Conservation (phyloP, 2,888 invertebrate species). For the Pseudococcus jackbeardsleyi region DNA sequence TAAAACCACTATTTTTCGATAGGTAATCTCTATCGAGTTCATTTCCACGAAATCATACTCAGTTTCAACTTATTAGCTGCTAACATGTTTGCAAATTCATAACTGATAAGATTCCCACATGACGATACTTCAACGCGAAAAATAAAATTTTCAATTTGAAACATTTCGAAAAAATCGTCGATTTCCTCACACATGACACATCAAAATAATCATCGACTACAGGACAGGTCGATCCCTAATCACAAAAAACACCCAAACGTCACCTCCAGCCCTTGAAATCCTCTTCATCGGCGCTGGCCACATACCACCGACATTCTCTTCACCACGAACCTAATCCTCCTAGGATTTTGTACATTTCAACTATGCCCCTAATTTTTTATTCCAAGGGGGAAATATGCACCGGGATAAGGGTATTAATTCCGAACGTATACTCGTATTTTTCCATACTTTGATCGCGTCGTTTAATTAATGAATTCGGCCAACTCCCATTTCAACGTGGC, state of each 20-base stretch:
- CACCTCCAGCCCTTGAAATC: neutral
- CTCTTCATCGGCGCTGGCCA: neutral
- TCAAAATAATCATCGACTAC: too few species aligned
- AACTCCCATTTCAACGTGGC: constrained; percentile 17
- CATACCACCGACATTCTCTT: neutral
- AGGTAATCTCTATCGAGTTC: neutral
- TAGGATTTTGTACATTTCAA: neutral
- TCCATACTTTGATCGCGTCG: constrained; percentile 25
- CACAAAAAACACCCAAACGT: too few species aligned
- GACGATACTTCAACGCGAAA: too few species aligned
- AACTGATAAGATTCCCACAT: too few species aligned
- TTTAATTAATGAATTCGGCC: constrained; percentile 40
- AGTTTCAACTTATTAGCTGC: too few species aligned
- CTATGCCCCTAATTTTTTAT: neutral
- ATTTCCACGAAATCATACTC: neutral
- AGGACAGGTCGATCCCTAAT: too few species aligned
- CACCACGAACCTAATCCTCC: neutral
- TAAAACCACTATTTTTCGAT: neutral
- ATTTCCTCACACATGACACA: too few species aligned
- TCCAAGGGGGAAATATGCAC: neutral
- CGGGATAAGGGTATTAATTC: neutral
- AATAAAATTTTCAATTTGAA: too few species aligned
- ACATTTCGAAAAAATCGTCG: too few species aligned
- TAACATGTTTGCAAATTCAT: too few species aligned
- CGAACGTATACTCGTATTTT: neutral